Base-by-base conservation (phyloP, 2,888 invertebrate species). In the Andrena chrysosceles region DNA sequence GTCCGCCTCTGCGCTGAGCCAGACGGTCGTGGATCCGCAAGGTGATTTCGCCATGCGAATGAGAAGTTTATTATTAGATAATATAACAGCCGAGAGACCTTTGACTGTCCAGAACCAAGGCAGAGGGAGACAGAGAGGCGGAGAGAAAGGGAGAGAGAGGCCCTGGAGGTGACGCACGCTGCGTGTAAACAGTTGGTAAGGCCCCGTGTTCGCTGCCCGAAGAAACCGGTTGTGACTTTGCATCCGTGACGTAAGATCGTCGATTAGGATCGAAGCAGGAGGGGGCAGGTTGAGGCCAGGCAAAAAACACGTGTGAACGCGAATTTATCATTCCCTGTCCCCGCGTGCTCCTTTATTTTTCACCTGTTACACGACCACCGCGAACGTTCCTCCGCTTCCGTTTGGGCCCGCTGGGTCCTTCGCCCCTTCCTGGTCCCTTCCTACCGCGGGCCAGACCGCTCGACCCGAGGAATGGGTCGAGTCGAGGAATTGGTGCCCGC, bases 191-290 rank as follows among this genome's bases (percentile, higher is more conserved):
- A 90, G 81, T 80, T 83, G 78, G 83, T 81, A 81, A 83, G 85
- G 86, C 82, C 85, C 85, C 56, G 56, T 56, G 84, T 84, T 81
- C 84, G 84, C 77, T 83, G 82, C 67, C 71, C 84, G 82, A 83
- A 93, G 83, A 83, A 93, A 93, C 93, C 93, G 93, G 93, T 93
- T 93, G 89, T 86, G 88, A 90, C 89, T 92, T 93, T 93, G 92
- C 93, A 92, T 91, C 88, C 87, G 90, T 93, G 93, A 93, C 91
- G 92, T 92, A 93, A 93, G 91, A 91, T 86, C 85, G 84, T 81
- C 90, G 91, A 93, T 92, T 92, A 92, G 91, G 86, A 85, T 83
- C 84, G 86, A 76, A 77, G 67, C 49, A 62, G 68, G 73, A 31
- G 54, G 86, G 67, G 59, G 20, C 67, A n/a, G 48, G 76, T 62